Conservation (phyloP, 2,888 invertebrate genomes). For the Spilosoma lubricipeda region DNA sequence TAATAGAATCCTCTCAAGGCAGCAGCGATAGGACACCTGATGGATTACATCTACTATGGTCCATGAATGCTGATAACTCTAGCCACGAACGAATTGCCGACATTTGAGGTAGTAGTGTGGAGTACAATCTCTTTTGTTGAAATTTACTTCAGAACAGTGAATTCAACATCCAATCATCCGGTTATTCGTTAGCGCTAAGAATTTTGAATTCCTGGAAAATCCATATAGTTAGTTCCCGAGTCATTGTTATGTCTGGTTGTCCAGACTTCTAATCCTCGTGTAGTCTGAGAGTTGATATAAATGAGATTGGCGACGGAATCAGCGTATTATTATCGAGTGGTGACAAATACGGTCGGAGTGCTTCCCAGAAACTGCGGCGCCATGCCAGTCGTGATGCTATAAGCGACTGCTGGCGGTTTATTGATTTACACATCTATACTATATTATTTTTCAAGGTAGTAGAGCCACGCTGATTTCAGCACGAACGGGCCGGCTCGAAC, state of each 20-base stretch:
- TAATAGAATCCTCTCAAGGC: too few species aligned
- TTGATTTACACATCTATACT: too few species aligned
- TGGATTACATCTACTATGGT: too few species aligned
- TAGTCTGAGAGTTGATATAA: neutral
- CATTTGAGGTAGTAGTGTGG: too few species aligned
- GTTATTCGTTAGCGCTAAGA: neutral
- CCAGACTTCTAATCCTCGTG: neutral
- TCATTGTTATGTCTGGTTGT: neutral
- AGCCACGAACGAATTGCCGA: too few species aligned
- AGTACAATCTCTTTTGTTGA: too few species aligned
- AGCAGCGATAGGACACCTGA: too few species aligned
- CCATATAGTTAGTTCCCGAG: neutral
- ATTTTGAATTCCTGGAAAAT: neutral
- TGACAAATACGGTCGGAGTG: constrained; percentile 3
- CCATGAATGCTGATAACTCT: too few species aligned
- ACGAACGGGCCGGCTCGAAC: too few species aligned
- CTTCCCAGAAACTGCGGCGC: constrained; percentile 6
- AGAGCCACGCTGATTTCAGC: too few species aligned
- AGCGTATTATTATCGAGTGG: neutral
- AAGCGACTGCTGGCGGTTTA: neutral
- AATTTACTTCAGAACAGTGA: neutral
- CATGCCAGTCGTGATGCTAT: neutral
- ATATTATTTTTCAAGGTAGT: too few species aligned
- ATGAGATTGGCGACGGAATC: neutral
- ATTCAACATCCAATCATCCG: neutral